These are phyloP conservation scores for Chloroceryle amazona DNA, from an alignment of 2,797 vertebrate species.

Conservation along the genomic window DNA sequence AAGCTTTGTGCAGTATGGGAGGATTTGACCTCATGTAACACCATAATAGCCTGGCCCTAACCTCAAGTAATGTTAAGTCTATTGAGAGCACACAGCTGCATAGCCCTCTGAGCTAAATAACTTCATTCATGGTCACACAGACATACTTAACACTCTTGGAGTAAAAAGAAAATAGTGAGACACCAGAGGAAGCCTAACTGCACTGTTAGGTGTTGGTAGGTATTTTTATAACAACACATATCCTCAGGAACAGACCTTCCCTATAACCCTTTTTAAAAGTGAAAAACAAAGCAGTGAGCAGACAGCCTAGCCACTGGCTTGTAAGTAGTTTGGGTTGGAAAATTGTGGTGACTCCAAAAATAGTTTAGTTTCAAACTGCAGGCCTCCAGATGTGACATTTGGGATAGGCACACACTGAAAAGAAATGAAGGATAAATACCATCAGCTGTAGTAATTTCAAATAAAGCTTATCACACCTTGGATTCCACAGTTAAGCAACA, in stretches of 20 bases:
- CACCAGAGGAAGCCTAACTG: conserved; percentile 24
- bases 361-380: conserved; percentile 73
- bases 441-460: conserved; percentile 51
- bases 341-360: conserved; percentile 77
- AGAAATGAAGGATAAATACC: conserved; percentile 61
- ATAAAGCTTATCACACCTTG: neutral
- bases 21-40: conserved; percentile 57
- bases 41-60: conserved; percentile 36
- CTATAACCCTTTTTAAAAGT: conserved; percentile 48
- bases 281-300: conserved; percentile 70
- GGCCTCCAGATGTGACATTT: conserved; percentile 79
- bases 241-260: conserved; percentile 45
- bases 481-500: neutral
- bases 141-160: conserved; percentile 50
- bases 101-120: conserved; percentile 50
- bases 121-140: conserved; percentile 58
- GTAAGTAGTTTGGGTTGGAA: conserved; percentile 73
- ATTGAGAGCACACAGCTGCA: conserved; percentile 42
- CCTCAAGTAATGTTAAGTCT: conserved; percentile 58
- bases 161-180: conserved; percentile 51
- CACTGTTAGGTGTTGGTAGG: conserved; percentile 37
- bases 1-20: conserved; percentile 25
- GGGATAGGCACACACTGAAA: conserved; percentile 53
- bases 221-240: conserved; percentile 60
- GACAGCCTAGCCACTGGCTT: conserved; percentile 64